Evolutionary conservation across 2,797 vertebrate genomes (phyloP).

Genomic region (Coluber constrictor): DNA sequence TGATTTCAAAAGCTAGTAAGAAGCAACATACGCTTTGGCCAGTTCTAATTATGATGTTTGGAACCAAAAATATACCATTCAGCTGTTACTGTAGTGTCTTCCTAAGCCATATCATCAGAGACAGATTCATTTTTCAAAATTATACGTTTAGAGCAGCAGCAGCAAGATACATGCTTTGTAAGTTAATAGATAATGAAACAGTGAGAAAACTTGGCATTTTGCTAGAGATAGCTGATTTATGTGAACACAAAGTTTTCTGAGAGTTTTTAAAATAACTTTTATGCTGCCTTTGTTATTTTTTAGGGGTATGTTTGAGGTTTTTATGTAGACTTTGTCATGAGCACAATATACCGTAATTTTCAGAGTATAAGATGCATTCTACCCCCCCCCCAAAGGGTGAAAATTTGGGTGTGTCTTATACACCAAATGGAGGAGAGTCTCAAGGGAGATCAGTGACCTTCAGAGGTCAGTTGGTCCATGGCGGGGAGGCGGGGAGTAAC

Average conservation of each 20-base stretch:
- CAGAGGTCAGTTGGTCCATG: background rate
- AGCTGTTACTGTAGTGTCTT: conserved; percentile 21
- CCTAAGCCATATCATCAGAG: conserved; percentile 11
- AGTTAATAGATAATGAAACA: background rate
- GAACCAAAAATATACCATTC: conserved; percentile 40
- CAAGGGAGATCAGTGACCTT: background rate
- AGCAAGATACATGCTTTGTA: conserved; percentile 25
- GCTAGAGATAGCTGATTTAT: background rate
- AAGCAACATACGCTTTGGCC: conserved; percentile 14
- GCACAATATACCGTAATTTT: background rate
- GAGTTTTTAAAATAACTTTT: background rate
- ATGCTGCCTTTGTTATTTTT: background rate
- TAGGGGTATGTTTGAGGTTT: background rate
- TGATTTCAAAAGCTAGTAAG: conserved; percentile 23
- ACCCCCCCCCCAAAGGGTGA: too few species aligned
- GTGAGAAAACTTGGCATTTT: background rate
- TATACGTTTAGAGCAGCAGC: conserved; percentile 32
- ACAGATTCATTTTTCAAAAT: conserved; percentile 37
- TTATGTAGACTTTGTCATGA: background rate
- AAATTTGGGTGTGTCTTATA: too few species aligned
- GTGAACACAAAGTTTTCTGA: background rate
- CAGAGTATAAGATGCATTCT: too few species aligned
- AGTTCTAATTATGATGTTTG: conserved; percentile 33
- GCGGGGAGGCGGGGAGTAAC: background rate
- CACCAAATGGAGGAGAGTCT: background rate